Conservation (phyloP, 2,797 vertebrate species). For the Cirrhinus mrigala region DNA sequence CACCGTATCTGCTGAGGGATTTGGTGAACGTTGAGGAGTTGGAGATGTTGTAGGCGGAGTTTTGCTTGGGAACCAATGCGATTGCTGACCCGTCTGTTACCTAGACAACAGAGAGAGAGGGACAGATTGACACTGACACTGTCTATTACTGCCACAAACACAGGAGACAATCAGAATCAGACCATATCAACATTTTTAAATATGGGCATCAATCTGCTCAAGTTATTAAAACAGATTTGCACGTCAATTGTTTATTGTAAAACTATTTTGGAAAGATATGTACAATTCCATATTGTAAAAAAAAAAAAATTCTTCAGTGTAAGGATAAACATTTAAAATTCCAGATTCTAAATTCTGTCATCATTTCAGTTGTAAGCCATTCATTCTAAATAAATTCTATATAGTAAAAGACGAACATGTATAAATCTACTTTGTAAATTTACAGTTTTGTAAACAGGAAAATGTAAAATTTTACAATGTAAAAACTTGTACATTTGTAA, state of each 20-base stretch:
- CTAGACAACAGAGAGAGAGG: conserved; percentile 70
- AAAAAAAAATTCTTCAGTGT: background rate
- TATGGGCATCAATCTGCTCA: background rate
- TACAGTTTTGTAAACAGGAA: too few relatives aligned
- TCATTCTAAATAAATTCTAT: background rate
- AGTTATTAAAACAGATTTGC: background rate
- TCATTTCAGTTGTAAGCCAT: background rate
- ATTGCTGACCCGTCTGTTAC: conserved; percentile 95
- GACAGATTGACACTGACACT: background rate
- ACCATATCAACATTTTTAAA: background rate
- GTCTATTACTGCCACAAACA: background rate
- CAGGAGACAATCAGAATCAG: background rate
- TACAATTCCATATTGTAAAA: background rate
- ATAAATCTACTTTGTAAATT: too few relatives aligned
- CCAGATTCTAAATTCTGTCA: background rate
- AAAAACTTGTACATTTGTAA: too few relatives aligned
- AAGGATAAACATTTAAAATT: background rate
- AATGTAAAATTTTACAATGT: too few relatives aligned
- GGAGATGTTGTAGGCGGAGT: conserved; percentile 99
- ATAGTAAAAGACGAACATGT: background rate
- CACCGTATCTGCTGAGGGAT: conserved; percentile 98
- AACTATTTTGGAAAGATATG: background rate
- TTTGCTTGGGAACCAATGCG: conserved; percentile 97
- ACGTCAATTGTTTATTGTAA: too few relatives aligned
- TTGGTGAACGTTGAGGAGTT: conserved; percentile 99